A percentile compares a stretch with the other conserved stretches of the same genome.
Conservation (phyloP, 1,140 invertebrate species). For the Pseudomyrmex sp. region DNA sequence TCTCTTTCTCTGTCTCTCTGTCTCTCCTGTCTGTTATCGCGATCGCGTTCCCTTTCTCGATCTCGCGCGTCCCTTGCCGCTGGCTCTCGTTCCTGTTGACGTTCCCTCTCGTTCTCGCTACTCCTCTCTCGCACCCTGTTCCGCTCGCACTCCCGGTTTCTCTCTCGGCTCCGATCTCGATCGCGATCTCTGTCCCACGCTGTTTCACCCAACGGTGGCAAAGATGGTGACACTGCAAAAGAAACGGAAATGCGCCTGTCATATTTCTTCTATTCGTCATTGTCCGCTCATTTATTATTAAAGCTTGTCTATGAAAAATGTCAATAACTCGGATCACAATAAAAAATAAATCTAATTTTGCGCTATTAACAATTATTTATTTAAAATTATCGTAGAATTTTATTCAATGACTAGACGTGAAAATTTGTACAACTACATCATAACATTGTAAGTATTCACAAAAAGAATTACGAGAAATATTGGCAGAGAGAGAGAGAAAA, state of each 20-base stretch:
- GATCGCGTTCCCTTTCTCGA: slow-evolving; percentile 74
- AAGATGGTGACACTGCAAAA: slow-evolving; percentile 70
- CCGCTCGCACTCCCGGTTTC: slow-evolving; percentile 69
- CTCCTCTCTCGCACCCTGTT: slow-evolving; percentile 74
- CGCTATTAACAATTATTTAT: no score
- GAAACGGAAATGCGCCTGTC: slow-evolving; percentile 19
- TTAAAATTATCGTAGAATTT: no score
- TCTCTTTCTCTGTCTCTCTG: slow-evolving; percentile 78
- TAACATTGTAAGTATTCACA: no score
- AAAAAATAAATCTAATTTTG: neutral
- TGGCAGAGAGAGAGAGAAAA: no score
- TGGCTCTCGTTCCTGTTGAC: slow-evolving; percentile 73
- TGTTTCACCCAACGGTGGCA: slow-evolving; percentile 67
- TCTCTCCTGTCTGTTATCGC: slow-evolving; percentile 73
- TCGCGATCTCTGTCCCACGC: slow-evolving; percentile 72
- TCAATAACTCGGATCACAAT: neutral
- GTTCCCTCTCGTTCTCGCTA: slow-evolving; percentile 73
- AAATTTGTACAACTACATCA: no score
- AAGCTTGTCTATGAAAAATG: neutral
- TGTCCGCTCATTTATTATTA: neutral
- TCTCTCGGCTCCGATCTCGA: slow-evolving; percentile 62
- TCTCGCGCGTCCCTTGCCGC: slow-evolving; percentile 74
- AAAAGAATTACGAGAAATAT: no score
- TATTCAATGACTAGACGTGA: no score
- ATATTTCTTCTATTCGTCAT: slow-evolving; percentile 15